These are phyloP conservation scores for Leucophenga montana DNA, from an alignment of 2,888 invertebrate genomes.

Conservation along the genomic window DNA sequence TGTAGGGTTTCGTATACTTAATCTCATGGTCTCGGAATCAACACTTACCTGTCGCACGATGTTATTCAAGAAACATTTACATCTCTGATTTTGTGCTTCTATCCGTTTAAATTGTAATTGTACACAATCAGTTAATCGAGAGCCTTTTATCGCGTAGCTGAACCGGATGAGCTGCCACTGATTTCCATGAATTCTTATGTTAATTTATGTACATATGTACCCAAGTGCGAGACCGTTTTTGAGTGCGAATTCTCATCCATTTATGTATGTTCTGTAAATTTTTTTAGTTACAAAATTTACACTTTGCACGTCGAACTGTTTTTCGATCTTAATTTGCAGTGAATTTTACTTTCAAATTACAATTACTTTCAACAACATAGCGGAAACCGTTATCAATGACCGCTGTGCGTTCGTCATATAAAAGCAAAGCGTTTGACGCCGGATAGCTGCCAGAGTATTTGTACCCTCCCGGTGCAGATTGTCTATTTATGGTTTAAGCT, in stretches of 20 bases:
- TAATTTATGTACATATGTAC: conserved; percentile 18
- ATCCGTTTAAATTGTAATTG: no score
- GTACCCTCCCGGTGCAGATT: no score
- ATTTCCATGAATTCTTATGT: conserved; percentile 16
- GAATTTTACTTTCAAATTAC: conserved; percentile 11
- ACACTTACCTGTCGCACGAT: no score
- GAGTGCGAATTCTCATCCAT: not conserved
- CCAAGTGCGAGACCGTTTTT: not conserved
- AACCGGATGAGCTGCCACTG: conserved; percentile 14
- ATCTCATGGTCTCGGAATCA: no score
- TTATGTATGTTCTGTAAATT: not conserved
- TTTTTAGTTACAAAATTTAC: conserved; percentile 4
- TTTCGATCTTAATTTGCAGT: not conserved
- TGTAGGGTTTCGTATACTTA: no score
- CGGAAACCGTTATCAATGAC: not conserved
- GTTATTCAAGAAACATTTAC: no score
- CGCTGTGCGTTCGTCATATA: no score
- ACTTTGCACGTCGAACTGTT: conserved; percentile 11
- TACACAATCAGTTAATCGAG: no score
- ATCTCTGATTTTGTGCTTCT: no score
- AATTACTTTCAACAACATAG: not conserved
- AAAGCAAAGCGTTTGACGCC: no score
- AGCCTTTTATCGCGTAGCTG: not conserved
- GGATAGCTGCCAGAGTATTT: no score
- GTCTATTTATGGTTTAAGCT: no score